phyloP scores from a whole-genome alignment of 2,113 vertebrate species.

The Jacana jacana region DNA sequence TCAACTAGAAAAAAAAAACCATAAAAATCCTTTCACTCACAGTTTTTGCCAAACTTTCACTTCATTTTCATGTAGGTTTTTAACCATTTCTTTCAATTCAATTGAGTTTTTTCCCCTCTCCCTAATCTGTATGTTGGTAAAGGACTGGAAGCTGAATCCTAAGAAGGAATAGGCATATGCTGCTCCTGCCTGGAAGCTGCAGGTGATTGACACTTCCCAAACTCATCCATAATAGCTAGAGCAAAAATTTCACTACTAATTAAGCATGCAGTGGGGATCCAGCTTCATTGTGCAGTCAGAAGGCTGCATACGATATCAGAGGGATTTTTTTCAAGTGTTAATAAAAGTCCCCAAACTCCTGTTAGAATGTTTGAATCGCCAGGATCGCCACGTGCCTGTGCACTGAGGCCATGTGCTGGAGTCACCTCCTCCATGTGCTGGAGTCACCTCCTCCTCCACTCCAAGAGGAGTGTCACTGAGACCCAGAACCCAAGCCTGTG shows the following conservation, averaged over 20 bases:
- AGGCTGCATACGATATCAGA: neutral
- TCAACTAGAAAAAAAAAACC: neutral
- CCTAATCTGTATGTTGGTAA: neutral
- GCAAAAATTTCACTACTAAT: neutral
- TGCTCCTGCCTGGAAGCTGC: neutral
- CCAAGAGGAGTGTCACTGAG: neutral
- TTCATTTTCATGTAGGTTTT: neutral
- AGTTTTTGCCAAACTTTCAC: neutral
- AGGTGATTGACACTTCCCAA: neutral
- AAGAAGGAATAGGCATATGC: neutral
- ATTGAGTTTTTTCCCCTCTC: neutral
- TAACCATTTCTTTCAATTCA: neutral
- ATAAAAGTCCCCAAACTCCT: neutral
- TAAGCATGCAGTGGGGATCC: neutral
- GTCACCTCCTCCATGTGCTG: neutral
- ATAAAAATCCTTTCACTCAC: neutral
- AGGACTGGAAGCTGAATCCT: neutral
- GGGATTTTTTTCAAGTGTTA: neutral
- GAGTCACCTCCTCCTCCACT: neutral
- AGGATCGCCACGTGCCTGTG: rapidly evolving
- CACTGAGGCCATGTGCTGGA: neutral
- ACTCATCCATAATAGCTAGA: neutral
- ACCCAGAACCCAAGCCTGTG: neutral
- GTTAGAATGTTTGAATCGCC: neutral
- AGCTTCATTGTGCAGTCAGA: neutral